Base-by-base conservation (phyloP, 1,140 invertebrate species). In the Brachionus manjavacas region DNA sequence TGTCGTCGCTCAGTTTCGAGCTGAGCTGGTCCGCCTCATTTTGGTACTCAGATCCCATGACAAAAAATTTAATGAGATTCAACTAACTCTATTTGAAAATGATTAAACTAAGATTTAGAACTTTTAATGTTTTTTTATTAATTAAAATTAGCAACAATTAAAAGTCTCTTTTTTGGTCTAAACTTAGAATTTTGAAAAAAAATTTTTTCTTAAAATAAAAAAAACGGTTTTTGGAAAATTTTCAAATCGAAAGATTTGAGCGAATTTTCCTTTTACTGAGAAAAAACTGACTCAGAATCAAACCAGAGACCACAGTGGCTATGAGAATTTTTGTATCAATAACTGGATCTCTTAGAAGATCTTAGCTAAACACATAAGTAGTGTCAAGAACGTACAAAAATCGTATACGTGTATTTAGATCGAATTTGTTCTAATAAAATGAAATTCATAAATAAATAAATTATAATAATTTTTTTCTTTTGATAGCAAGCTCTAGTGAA, bases 41-140 rank as follows among this genome's bases (percentile, higher is more conserved):
- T 46, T 49, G 72, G 23, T 49, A 76, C 3, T 76, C 43, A 28
- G 72, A 49, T 20, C 43, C 72, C 72, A 76, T 76, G n/a, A 46
- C 41, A 76, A 52, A 76, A n/a, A 35, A 70, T 31, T 35, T 3
- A 49, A 76, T 76, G 43, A 76, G 72, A 76, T 76, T 76, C 72
- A 76, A 76, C 41, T 76, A 76, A 76, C 41, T 76, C 25, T 49
- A 49, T 25, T 76, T 49, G 20, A 25, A 76, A 49, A 14, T 2
- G 43, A 41, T 41, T 41, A 41, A 43, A 41, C n/a, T 7, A 70
- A 7, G 23, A 35, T 28, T 70, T 35, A 35, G n/a, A 0, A 28
- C 12, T 35, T 70, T 74, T 41, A 35, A 43, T 41, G 9, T 2
- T 14, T 8, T 16, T 1, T 74, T 41, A 16, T 16, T 43, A 41